These are phyloP conservation scores for Taeniopygia guttata DNA, from an alignment of 2,797 vertebrate species.

Conservation along the genomic window DNA sequence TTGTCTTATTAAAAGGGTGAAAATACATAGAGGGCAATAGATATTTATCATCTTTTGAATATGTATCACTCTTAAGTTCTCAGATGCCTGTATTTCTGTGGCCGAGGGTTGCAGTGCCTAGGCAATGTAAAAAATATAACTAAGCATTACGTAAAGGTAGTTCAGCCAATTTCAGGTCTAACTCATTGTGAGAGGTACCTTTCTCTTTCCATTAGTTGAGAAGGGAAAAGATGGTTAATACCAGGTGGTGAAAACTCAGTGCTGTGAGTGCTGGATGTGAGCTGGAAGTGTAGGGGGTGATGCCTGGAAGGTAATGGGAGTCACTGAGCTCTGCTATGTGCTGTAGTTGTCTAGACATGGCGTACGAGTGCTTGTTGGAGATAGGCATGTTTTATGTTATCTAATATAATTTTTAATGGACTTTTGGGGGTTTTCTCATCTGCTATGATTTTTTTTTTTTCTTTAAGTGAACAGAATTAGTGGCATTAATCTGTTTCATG, in stretches of 20 bases:
- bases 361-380: not conserved
- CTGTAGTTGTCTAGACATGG: not conserved
- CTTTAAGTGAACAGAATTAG: not conserved
- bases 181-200: not conserved
- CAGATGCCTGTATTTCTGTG: not conserved
- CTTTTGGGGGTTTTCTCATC: not conserved
- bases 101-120: not conserved
- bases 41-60: not conserved
- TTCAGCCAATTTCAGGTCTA: not conserved
- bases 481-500: not conserved
- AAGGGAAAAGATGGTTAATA: not conserved
- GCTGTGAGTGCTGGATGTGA: not conserved
- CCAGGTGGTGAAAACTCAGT: not conserved
- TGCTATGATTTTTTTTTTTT: not conserved
- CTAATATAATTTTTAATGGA: slow-evolving; percentile 14
- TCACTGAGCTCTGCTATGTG: not conserved
- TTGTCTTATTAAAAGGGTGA: not conserved
- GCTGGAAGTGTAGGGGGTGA: not conserved
- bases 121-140: not conserved
- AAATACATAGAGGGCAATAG: not conserved
- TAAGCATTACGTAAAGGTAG: not conserved
- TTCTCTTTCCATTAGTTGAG: not conserved
- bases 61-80: not conserved
- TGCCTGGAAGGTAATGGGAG: not conserved
- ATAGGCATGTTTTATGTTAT: not conserved